Base-by-base conservation (phyloP, 2,113 vertebrate genomes). In the Mus pahari region DNA sequence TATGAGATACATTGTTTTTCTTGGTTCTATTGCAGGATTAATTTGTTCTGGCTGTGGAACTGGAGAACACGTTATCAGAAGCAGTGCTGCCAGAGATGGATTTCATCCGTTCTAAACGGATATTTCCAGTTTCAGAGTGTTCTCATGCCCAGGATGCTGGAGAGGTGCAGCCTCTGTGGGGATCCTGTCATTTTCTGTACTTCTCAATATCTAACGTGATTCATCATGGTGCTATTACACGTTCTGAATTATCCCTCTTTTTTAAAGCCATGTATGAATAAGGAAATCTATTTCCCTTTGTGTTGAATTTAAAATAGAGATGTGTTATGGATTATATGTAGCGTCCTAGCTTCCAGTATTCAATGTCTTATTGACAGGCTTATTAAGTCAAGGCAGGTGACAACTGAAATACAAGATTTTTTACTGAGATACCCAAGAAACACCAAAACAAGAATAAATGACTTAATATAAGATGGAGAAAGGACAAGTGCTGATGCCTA, bases 221-320 rank as follows among this genome's bases (percentile, higher is more conserved):
- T 39, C 13, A 66, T 45, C 33, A 8, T 39, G 36, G 3, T 73
- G 9, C 22, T 88, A 24, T 91, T 62, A 33, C n/a, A 7, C 2
- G 7, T n/a, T 86, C 39, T 90, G 70, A 26, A 53, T 48, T 50
- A 64, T 81, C 81, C 92, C 55, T 83, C 48, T 92, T 74, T 39
- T 77, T 89, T 96, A 62, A 95, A 14, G 82, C 91, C 64, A 3
- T 91, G 22, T 71, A 22, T 84, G 4, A 66, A n/a, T 89, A 50
- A 86, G 68, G 95, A 93, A 95, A 24, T 91, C 26, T 71, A 7
- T 70, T 74, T 79, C 24, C 17, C 45, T 26, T 95, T 84, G n/a
- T 82, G 26, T 94, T 90, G 12, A 10, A 70, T 89, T 91, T 36
- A 79, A 50, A 64, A 70, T 68, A 42, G 31, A 79, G 17, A n/a